Base-by-base conservation (phyloP, 2,888 invertebrate species). In the Napeogenes sylphis region DNA sequence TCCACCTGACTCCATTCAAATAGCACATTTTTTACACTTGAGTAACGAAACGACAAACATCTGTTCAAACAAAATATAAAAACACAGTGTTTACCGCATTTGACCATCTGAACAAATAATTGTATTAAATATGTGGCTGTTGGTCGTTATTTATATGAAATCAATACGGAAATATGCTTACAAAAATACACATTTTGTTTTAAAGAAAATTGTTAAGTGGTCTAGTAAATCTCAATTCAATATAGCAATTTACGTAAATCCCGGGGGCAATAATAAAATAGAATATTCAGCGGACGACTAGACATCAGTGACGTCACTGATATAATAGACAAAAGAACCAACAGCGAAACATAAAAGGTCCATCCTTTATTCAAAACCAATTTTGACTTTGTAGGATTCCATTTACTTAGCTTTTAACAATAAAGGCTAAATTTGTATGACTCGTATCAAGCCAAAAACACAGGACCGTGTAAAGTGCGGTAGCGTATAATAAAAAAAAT, bases 401-500 rank as follows among this genome's bases (percentile, higher is more conserved):
- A 61, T 65, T 65, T 64, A 59, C 62, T 67, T 70, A 67, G 60
- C 45, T 30, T 47, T 63, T 61, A 55, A 67, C 33, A 64, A 66
- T 71, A 77, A 70, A 70, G 72, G 62, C 54, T 66, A 69, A 47
- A 68, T 67, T 73, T 62, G 70, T 67, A 62, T 69, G 68, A 55
- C 57, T 51, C 32, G 32, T 35, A 56, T 55, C 21, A 21, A 21
- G 21, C 32, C 57, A 53, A 58, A 54, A 60, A 64, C 64, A 64
- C 64, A 64, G 62, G 62, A 64, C 64, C 58, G 58, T 61, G 64
- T 61, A 61, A 51, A 51, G 69, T 73, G 74, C 76, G 77, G 81
- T 78, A 76, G 77, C 77, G 75, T 71, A 76, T 76, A 77, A 78
- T 77, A 81, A 21, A 81, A 81, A 81, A 80, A 77, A 76, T 74